phyloP scores from a whole-genome alignment of 92 coral and sea anemone genomes.

The Siderastrea radians region DNA sequence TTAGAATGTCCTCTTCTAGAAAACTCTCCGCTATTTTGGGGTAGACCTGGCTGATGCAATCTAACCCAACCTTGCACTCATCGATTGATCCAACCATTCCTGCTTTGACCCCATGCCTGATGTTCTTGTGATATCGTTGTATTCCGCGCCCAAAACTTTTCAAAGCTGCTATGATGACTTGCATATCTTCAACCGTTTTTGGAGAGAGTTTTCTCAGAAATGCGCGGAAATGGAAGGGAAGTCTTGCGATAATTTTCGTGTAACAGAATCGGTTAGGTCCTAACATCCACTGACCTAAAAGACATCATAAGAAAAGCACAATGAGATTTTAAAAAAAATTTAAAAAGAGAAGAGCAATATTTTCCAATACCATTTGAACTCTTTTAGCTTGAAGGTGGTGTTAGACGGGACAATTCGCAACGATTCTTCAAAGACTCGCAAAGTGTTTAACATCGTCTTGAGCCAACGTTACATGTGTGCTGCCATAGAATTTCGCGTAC shows the following conservation, averaged over 20 bases:
- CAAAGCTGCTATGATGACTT: slow-evolving; percentile 65
- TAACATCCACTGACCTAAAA: slow-evolving; percentile 91
- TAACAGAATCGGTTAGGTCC: slow-evolving; percentile 95
- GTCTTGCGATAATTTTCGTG: slow-evolving; percentile 63
- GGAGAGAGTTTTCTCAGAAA: slow-evolving; percentile 56
- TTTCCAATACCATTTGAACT: too few relatives aligned
- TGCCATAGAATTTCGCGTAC: too few relatives aligned
- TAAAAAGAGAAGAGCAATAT: too few relatives aligned
- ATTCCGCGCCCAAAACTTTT: slow-evolving; percentile 75
- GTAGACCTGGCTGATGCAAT: slow-evolving; percentile 65
- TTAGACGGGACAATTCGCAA: too few relatives aligned
- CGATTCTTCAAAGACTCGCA: too few relatives aligned
- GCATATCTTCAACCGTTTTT: slow-evolving; percentile 67
- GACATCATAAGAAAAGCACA: neutral
- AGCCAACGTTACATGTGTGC: too few relatives aligned
- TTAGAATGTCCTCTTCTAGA: slow-evolving; percentile 38
- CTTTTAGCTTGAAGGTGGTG: too few relatives aligned
- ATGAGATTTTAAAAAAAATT: too few relatives aligned
- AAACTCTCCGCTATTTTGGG: slow-evolving; percentile 55
- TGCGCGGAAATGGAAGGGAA: slow-evolving; percentile 54
- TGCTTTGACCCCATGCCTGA: slow-evolving; percentile 79
- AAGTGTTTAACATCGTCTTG: too few relatives aligned
- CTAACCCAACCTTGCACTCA: slow-evolving; percentile 86
- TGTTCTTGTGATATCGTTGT: slow-evolving; percentile 67
- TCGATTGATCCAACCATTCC: slow-evolving; percentile 91